Evolutionary conservation across 2,797 vertebrate genomes (phyloP), one percentile per base, ranked within the genome.

Genomic region (Peromyscus aztecus): DNA sequence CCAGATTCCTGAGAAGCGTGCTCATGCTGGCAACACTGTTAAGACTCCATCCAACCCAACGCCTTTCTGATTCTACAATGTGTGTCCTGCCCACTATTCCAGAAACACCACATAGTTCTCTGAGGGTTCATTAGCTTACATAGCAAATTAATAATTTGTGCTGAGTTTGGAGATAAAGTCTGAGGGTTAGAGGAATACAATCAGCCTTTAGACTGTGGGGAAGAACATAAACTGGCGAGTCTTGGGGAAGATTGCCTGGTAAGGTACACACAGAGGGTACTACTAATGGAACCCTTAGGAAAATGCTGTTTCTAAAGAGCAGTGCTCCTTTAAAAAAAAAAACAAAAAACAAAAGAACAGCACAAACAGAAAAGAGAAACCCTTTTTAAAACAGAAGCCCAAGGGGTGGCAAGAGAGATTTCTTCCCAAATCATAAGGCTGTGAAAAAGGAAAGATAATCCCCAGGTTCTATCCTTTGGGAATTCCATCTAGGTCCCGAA

Each of bases 311-410:
- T 19, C 80, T 88, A n/a, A 80, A 91, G 27, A 83, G 43, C 31
- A 89, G 49, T 87, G 69, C 10, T 86, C n/a, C 6, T 97, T 90
- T 31, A 82, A 63, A 78, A 82, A 37, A 87, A 21, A 85, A 34
- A 59, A 7, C 3, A 29, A 43, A 61, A 24, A 40, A 73, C 31
- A 67, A 40, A 10, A 24, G 12, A 75, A 55, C 13, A 61, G 29
- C 29, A 82, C 78, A 34, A 92, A 89, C 29, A 93, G 78, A 93
- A 93, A 95, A 93, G 6, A 61, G 37, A 83, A 83, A 57, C 89
- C 61, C 61, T 76, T 96, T 86, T 86, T 69, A 31, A 94, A 92
- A 94, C 59, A 86, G 69, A 92, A 91, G 90, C 37, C 76, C 31
- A 16, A 80, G 17, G 46, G 76, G 23, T 14, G 10, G 75, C 49